Evolutionary conservation across 1,140 invertebrate genomes (phyloP).

Genomic region (Paraescarpia echinospica): DNA sequence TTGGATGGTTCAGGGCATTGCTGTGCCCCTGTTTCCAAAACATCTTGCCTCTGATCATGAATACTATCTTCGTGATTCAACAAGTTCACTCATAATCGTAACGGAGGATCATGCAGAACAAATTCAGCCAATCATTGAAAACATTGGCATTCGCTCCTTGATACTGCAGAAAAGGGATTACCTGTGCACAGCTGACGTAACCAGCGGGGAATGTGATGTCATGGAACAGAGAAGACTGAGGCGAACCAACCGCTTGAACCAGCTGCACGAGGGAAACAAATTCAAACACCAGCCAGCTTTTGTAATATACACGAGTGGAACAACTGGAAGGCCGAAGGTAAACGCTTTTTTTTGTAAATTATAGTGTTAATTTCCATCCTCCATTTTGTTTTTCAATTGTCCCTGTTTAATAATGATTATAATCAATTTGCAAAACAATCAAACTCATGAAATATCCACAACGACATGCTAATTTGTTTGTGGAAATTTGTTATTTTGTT

Average conservation of each 20-base stretch:
- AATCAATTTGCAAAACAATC: slow-evolving; percentile 78
- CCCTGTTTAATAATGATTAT: slow-evolving; percentile 66
- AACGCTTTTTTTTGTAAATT: slow-evolving; percentile 75
- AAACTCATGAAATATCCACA: slow-evolving; percentile 69
- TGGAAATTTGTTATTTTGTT: no score
- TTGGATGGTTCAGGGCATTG: slow-evolving; percentile 79
- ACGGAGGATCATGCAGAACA: slow-evolving; percentile 67
- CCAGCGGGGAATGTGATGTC: not conserved
- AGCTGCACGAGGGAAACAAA: slow-evolving; percentile 22
- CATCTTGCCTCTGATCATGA: slow-evolving; percentile 68
- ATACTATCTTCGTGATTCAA: slow-evolving; percentile 76
- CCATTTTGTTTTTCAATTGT: slow-evolving; percentile 58
- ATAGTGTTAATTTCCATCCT: slow-evolving; percentile 72
- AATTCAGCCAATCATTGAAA: slow-evolving; percentile 65
- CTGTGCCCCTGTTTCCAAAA: slow-evolving; percentile 58
- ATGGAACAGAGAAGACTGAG: slow-evolving; percentile 29
- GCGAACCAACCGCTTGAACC: slow-evolving; percentile 21
- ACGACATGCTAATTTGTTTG: no score
- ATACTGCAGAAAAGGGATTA: slow-evolving; percentile 65
- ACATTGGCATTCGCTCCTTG: slow-evolving; percentile 64
- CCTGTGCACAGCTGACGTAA: not conserved
- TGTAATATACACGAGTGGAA: slow-evolving; percentile 86
- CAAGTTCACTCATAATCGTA: slow-evolving; percentile 72
- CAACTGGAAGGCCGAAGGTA: slow-evolving; percentile 81
- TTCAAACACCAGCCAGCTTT: slow-evolving; percentile 66